phyloP scores from a whole-genome alignment of 2,888 invertebrate species.

The Synergus laeviventris region DNA sequence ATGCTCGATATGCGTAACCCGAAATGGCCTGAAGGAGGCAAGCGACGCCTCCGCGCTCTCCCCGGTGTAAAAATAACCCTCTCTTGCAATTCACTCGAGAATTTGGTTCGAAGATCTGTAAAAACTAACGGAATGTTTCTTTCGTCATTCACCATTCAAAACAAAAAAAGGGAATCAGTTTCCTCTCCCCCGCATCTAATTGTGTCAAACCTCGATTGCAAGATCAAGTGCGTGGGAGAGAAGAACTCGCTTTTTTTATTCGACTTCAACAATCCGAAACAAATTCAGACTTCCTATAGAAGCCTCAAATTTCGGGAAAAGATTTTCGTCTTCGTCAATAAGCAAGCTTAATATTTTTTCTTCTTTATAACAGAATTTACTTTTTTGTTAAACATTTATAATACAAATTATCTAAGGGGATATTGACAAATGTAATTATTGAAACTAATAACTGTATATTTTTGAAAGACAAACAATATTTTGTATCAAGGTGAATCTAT shows the following conservation, averaged over 20 bases:
- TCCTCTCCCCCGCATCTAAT: not conserved
- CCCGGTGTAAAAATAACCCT: slow-evolving; percentile 72
- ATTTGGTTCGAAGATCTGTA: slow-evolving; percentile 42
- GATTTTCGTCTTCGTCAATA: not conserved
- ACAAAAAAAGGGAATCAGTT: slow-evolving; percentile 44
- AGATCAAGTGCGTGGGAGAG: slow-evolving; percentile 41
- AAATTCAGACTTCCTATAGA: not conserved
- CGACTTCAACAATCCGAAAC: not conserved
- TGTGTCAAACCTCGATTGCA: slow-evolving; percentile 47
- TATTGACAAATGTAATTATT: too few relatives aligned
- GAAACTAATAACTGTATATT: not conserved
- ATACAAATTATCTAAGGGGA: too few relatives aligned
- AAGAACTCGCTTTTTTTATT: slow-evolving; percentile 1
- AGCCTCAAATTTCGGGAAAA: not conserved
- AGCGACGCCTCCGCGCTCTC: slow-evolving; percentile 54
- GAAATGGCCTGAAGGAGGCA: slow-evolving; percentile 70
- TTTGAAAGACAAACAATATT: not conserved
- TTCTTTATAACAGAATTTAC: not conserved
- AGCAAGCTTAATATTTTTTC: not conserved
- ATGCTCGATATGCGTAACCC: slow-evolving; percentile 69
- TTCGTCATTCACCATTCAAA: slow-evolving; percentile 42
- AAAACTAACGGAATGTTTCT: slow-evolving; percentile 36
- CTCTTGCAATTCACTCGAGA: slow-evolving; percentile 56
- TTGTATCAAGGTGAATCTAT: not conserved
- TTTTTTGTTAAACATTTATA: not conserved